Conservation (phyloP, 1,140 invertebrate species). For the Sesamia nonagrioides region DNA sequence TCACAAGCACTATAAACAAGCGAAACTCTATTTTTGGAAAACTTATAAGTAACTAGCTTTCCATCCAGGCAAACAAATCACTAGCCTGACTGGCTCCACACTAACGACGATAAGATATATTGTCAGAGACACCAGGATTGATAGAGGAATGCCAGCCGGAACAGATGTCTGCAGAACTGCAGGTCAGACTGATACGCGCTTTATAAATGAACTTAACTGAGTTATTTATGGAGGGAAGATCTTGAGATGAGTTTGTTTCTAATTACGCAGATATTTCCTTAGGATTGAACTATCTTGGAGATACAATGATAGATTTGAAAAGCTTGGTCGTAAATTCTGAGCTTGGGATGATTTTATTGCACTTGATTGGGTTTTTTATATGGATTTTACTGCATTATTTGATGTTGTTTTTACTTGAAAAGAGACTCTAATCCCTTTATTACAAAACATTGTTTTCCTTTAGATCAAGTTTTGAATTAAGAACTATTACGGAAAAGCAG, state of each 20-base stretch:
- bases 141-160: constrained; percentile 13
- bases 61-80: constrained; percentile 28
- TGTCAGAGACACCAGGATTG: constrained; percentile 29
- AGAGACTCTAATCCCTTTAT: too few relatives aligned
- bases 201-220: constrained; percentile 23
- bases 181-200: constrained; percentile 26
- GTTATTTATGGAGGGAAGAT: constrained; percentile 28
- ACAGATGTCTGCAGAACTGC: constrained; percentile 32
- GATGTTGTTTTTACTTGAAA: too few relatives aligned
- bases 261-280: constrained; percentile 16
- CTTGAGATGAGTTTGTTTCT: neutral
- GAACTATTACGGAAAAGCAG: too few relatives aligned
- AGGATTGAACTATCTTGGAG: constrained; percentile 9
- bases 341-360: neutral
- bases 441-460: too few relatives aligned
- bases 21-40: constrained; percentile 24
- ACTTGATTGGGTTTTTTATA: neutral
- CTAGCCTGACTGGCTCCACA: constrained; percentile 7
- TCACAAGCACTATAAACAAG: constrained; percentile 19
- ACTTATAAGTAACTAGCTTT: constrained; percentile 15
- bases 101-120: constrained; percentile 43
- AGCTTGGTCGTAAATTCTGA: neutral
- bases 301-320: neutral
- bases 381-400: neutral
- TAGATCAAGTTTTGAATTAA: too few relatives aligned